These are phyloP conservation scores for Aurelia sp. DNA, from an alignment of 30 jellyfish, hydroid and myxozoan genomes.

Conservation along the genomic window DNA sequence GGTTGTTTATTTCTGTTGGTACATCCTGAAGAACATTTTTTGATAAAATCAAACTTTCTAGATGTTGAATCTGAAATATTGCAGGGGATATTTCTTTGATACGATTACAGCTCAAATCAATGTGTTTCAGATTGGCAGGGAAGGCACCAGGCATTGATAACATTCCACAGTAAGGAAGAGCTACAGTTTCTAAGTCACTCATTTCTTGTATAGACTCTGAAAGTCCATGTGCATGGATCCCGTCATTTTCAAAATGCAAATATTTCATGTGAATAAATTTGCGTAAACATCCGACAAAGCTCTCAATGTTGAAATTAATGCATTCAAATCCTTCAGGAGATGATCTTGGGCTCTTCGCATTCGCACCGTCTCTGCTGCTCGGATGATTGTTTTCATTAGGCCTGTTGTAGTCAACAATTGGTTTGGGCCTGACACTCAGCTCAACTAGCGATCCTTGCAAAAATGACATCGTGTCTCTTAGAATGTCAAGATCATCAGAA, in stretches of 20 bases:
- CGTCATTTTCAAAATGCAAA: conserved; percentile 36
- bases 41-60: conserved; percentile 50
- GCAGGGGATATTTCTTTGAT: conserved; percentile 31
- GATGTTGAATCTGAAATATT: conserved; percentile 16
- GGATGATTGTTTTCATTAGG: not conserved
- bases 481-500: conserved; percentile 4
- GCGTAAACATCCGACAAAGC: not conserved
- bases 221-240: not conserved
- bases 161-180: conserved; percentile 37
- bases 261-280: not conserved
- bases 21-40: conserved; percentile 40
- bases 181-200: conserved; percentile 1
- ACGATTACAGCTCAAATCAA: conserved; percentile 57
- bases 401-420: not conserved
- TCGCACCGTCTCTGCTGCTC: conserved; percentile 2
- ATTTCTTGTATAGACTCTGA: not conserved
- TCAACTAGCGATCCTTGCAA: not conserved
- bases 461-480: not conserved
- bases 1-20: conserved; percentile 41
- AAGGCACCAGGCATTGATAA: not conserved
- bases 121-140: conserved; percentile 4
- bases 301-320: not conserved
- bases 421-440: conserved; percentile 10
- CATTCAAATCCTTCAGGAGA: conserved; percentile 13
- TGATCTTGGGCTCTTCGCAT: not conserved